A percentile compares a stretch with the other conserved stretches of the same genome.
phyloP scores from a whole-genome alignment of 92 coral and sea anemone species.

The Umimayanthus kanabou region DNA sequence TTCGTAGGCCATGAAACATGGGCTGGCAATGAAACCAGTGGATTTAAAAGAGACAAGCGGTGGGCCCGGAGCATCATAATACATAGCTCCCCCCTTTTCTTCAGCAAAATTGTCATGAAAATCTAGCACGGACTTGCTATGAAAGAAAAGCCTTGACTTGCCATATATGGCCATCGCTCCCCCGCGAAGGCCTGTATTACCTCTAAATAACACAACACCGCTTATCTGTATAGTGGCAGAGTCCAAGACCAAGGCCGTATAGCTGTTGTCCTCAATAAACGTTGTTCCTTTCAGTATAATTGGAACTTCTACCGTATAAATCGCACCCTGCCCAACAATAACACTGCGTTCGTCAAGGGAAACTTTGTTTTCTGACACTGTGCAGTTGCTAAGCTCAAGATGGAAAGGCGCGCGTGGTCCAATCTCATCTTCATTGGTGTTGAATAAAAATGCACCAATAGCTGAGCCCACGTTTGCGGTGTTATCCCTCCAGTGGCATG shows the following conservation, averaged over 20 bases:
- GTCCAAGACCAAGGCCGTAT: constrained; percentile 79
- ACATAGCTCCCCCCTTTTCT: constrained; percentile 85
- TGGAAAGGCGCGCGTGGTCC: constrained; percentile 67
- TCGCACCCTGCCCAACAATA: constrained; percentile 70
- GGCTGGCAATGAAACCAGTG: constrained; percentile 64
- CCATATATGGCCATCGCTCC: constrained; percentile 95
- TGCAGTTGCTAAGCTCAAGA: constrained; percentile 49
- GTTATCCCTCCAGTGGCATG: constrained; percentile 53
- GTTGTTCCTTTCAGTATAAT: constrained; percentile 54
- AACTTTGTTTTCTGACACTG: constrained; percentile 56
- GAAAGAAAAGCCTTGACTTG: constrained; percentile 66
- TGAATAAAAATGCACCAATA: constrained; percentile 60
- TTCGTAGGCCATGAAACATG: constrained; percentile 80
- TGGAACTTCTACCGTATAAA: constrained; percentile 73
- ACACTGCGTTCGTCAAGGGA: constrained; percentile 43
- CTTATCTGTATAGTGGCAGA: constrained; percentile 66
- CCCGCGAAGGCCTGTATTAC: constrained; percentile 75
- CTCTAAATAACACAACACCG: constrained; percentile 53
- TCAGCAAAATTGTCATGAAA: constrained; percentile 68
- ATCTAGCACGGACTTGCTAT: constrained; percentile 51
- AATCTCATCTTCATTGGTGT: constrained; percentile 68
- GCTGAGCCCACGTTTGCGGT: constrained; percentile 77
- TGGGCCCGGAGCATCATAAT: constrained; percentile 79
- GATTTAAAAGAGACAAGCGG: constrained; percentile 72
- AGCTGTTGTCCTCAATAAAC: constrained; percentile 58